phyloP scores from a whole-genome alignment of 2,797 vertebrate genomes.

The Caiman crocodilus region DNA sequence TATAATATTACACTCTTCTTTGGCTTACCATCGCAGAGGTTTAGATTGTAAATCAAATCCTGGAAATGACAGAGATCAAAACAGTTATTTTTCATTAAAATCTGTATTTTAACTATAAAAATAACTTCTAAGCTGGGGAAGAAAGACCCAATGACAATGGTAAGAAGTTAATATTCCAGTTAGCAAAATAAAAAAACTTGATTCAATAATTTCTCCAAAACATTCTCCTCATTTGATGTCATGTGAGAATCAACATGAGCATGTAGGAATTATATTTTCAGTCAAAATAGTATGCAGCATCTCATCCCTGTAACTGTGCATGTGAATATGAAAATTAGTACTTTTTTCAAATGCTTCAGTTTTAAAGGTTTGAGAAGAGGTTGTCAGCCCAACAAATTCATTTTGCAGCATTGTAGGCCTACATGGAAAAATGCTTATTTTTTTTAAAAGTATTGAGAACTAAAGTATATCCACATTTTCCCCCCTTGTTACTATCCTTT shows the following conservation, averaged over 20 bases:
- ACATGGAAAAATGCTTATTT: background rate
- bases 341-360: background rate
- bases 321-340: background rate
- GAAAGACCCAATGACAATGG: background rate
- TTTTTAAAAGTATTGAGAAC: background rate
- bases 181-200: background rate
- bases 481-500: background rate
- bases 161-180: background rate
- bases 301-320: background rate
- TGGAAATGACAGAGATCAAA: constrained; percentile 25
- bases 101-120: constrained; percentile 12
- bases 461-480: background rate
- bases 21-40: background rate
- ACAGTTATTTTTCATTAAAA: constrained; percentile 6
- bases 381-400: accelerated
- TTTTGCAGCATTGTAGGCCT: background rate
- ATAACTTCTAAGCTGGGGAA: background rate
- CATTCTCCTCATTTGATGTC: background rate
- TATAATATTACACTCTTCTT: background rate
- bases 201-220: background rate
- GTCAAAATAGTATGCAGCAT: background rate
- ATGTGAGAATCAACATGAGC: background rate
- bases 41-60: background rate
- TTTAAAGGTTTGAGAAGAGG: background rate
- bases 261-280: background rate